Conservation (phyloP, 2,888 invertebrate species). For the Tachina lurida region DNA sequence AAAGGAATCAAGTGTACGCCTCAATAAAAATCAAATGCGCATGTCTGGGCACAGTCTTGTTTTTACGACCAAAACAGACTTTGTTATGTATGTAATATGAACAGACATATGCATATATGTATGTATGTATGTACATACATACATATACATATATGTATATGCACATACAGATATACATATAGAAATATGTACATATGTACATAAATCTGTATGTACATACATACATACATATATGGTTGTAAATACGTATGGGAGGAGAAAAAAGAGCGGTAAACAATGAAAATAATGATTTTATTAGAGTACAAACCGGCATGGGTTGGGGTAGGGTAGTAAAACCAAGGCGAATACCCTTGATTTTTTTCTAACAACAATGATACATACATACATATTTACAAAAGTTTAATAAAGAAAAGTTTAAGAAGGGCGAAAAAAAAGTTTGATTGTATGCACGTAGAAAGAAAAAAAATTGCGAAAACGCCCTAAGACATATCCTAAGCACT, state of each 20-base stretch:
- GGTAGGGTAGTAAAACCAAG: conserved; percentile 54
- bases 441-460: neutral
- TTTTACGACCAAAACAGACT: neutral
- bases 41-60: conserved; percentile 30
- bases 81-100: neutral
- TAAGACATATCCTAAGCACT: neutral
- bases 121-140: neutral
- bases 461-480: neutral
- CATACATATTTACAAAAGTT: neutral
- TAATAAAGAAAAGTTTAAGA: neutral
- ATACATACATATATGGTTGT: neutral
- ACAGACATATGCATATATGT: neutral
- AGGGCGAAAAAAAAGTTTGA: neutral
- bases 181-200: no score
- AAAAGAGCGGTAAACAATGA: neutral
- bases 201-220: no score
- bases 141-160: no score
- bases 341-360: conserved; percentile 14
- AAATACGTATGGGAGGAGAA: neutral
- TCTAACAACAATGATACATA: neutral
- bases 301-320: conserved; percentile 39
- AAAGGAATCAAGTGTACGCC: conserved; percentile 12
- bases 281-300: conserved; percentile 21
- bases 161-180: no score
- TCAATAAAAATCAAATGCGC: conserved; percentile 49